Base-by-base conservation (phyloP, 64 coral and sea anemone genomes). In the Pachyseris speciosa region DNA sequence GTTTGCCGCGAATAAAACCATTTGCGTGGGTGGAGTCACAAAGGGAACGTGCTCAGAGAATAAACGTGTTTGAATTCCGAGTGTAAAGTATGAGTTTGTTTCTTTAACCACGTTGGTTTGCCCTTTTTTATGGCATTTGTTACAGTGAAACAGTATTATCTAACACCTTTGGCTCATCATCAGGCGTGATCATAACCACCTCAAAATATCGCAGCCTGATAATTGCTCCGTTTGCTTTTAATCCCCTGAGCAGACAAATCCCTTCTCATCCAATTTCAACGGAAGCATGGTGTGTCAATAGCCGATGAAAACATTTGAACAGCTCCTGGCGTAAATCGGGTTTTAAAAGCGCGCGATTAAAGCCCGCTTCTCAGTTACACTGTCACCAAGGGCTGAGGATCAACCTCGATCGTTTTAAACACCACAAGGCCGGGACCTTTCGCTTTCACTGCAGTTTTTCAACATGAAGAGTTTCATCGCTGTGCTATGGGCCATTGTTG, bases 221-320 rank as follows among this genome's bases (percentile, higher is more conserved):
- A 25, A 59, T 61, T 34, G 22, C 20, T 34, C 51, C 77, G 32
- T 36, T 57, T 59, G 31, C 36, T n/a, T 17, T 40, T 81, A 81
- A 81, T 81, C 77, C 77, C 5, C 12, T 12, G 0, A 33, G 5
- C 51, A 81, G 77, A 81, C 77, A 81, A 81, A 81, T 81, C 77
- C 77, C 7, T 61, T 61, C 15, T 81, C 20, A 81, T 81, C 77
- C 52, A 81, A 63, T 81, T 76, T 58, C 53, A 63, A 81, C 34
- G 33, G 53, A 15, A 36, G 50, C 75, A 49, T 8, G 33, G 8
- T 10, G 36, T 40, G 36, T 40, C 32, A 37, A 9, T 13, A 79
- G 29, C 48, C n/a, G 77, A 61, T 81, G 77, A 81, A 60, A 81
- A 61, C 52, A 40, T 53, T 24, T 61, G 38, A 33, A 53, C 77